These are phyloP conservation scores for Peromyscus nudipes DNA, from an alignment of 2,797 vertebrate species.

Conservation along the genomic window DNA sequence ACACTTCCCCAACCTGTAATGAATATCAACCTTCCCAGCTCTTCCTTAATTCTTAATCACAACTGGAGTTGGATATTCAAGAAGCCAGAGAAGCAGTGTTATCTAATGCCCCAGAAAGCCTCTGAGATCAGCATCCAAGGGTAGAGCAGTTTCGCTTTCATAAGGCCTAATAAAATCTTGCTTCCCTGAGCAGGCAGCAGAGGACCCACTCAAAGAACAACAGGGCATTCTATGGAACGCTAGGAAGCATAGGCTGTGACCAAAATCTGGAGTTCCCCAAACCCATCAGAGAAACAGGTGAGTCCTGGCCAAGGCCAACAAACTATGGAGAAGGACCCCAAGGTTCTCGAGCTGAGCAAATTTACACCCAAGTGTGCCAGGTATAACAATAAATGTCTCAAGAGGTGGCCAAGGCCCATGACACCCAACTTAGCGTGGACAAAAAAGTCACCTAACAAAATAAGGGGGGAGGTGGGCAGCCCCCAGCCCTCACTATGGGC, in stretches of 20 bases:
- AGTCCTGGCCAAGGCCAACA: conserved; percentile 31
- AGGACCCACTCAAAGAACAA: conserved; percentile 61
- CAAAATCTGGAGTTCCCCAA: conserved; percentile 72
- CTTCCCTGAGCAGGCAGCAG: conserved; percentile 82
- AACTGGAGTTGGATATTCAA: conserved; percentile 58
- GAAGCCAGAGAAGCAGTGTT: conserved; percentile 61
- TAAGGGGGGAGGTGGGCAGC: neutral
- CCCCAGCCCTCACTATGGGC: conserved; percentile 73
- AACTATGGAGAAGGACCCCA: conserved; percentile 64
- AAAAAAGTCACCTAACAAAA: neutral
- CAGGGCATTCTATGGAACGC: conserved; percentile 59
- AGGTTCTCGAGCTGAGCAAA: conserved; percentile 79
- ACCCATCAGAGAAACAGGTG: neutral
- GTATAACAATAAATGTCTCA: conserved; percentile 85
- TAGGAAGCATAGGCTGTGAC: conserved; percentile 80
- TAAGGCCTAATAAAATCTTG: conserved; percentile 85
- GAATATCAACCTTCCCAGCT: conserved; percentile 25
- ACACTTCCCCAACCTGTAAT: neutral
- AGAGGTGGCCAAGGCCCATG: conserved; percentile 71
- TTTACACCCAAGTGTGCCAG: conserved; percentile 79
- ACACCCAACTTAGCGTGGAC: conserved; percentile 76
- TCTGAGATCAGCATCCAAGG: neutral
- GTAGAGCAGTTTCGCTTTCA: conserved; percentile 84
- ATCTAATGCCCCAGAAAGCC: conserved; percentile 73
- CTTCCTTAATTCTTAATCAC: conserved; percentile 51